These are phyloP conservation scores for Eupithecia tripunctaria DNA, from an alignment of 2,888 invertebrate species.

Conservation along the genomic window DNA sequence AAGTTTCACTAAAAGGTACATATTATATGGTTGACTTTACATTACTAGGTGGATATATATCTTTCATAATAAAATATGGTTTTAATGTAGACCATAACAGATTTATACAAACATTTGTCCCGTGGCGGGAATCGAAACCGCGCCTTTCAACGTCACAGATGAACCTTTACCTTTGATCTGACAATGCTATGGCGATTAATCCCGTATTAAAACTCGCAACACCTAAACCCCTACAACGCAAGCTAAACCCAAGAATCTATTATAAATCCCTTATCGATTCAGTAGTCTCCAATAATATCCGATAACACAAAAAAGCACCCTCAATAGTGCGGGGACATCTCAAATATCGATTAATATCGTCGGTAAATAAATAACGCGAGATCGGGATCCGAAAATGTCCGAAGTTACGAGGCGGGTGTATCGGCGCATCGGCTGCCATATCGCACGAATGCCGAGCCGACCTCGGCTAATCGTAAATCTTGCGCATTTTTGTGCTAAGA, in stretches of 20 bases:
- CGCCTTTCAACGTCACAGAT: neutral
- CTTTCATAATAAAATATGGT: neutral
- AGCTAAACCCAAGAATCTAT: constrained; percentile 15
- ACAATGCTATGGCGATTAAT: no score
- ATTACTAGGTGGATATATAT: neutral
- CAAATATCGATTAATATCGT: constrained; percentile 69
- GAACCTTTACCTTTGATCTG: neutral
- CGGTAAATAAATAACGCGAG: constrained; percentile 66
- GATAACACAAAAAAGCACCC: constrained; percentile 44
- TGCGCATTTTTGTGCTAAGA: constrained; percentile 62
- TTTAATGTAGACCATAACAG: neutral
- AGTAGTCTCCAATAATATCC: constrained; percentile 40
- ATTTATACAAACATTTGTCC: neutral
- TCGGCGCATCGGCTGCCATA: constrained; percentile 52
- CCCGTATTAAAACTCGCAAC: neutral
- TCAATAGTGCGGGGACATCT: constrained; percentile 57
- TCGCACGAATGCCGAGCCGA: constrained; percentile 49
- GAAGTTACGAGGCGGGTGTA: constrained; percentile 57
- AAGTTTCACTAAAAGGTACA: no score
- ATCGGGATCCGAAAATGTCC: constrained; percentile 66
- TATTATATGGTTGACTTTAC: neutral
- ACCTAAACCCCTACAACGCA: neutral
- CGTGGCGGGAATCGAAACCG: neutral
- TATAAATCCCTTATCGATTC: constrained; percentile 24
- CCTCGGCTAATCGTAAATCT: constrained; percentile 64